Conservation (phyloP, 2,888 invertebrate genomes). For the Podotricha telesiphe region DNA sequence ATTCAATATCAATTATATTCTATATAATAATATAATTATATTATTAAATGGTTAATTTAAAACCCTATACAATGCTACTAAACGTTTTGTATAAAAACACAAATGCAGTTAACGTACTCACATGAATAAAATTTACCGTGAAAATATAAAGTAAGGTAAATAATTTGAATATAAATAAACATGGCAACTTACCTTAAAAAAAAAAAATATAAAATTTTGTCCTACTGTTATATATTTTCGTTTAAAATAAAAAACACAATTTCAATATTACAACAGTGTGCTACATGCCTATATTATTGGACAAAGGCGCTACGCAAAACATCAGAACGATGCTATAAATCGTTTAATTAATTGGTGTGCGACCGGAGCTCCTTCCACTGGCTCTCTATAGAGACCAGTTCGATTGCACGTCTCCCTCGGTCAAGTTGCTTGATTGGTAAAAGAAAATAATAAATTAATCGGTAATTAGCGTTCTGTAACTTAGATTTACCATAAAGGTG, state of each 20-base stretch:
- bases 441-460: neutral
- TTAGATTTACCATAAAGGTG: neutral
- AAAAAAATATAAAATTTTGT: too few species aligned
- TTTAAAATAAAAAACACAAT: neutral
- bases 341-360: constrained; percentile 59
- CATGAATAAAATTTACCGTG: too few species aligned
- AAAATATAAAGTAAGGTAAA: too few species aligned
- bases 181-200: too few species aligned
- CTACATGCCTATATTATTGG: constrained; percentile 8
- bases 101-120: too few species aligned
- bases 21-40: too few species aligned
- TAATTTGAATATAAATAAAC: too few species aligned
- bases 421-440: constrained; percentile 36
- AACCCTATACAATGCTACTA: too few species aligned
- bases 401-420: constrained; percentile 52
- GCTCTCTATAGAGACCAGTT: constrained; percentile 55
- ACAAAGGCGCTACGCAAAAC: constrained; percentile 46
- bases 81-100: too few species aligned
- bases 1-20: too few species aligned
- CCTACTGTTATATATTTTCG: too few species aligned
- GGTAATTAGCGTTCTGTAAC: neutral
- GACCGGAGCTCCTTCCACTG: constrained; percentile 53
- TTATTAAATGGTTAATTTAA: too few species aligned
- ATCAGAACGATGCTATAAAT: constrained; percentile 55
- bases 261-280: neutral